A percentile compares a stretch with the other conserved stretches of the same genome.
Evolutionary conservation across 2,113 vertebrate genomes (phyloP).

Genomic region (Poeciliopsis retropinna): DNA sequence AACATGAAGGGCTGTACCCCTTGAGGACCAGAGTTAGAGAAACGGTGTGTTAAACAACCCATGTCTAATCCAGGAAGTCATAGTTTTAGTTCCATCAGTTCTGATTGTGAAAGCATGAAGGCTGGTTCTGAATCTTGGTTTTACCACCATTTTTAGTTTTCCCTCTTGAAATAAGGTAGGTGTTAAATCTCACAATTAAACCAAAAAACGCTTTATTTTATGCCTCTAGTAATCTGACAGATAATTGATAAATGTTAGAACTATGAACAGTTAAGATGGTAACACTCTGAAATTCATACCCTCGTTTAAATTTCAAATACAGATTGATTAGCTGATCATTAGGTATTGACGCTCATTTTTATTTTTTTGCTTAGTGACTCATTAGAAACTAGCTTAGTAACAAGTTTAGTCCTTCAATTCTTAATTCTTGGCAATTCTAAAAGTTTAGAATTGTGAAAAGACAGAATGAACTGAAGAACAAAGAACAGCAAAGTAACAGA

Average conservation of each 20-base stretch:
- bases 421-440: slow-evolving; percentile 1
- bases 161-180: neutral
- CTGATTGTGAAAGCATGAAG: neutral
- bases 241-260: neutral
- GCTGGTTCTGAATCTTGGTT: neutral
- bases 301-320: too few relatives aligned
- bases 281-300: neutral
- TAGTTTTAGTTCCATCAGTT: neutral
- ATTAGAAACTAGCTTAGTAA: neutral
- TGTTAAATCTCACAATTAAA: neutral
- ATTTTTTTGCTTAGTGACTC: neutral
- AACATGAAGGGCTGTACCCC: too few relatives aligned
- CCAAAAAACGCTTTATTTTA: neutral
- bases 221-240: neutral
- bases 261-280: too few relatives aligned
- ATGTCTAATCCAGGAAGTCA: neutral
- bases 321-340: neutral
- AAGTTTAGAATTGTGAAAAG: slow-evolving; percentile 10
- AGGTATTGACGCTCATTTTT: neutral
- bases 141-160: neutral
- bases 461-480: slow-evolving; percentile 3
- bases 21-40: too few relatives aligned
- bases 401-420: neutral
- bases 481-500: slow-evolving; percentile 29
- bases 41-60: too few relatives aligned